Conservation (phyloP, 2,797 vertebrate species). For the Cyprinella venusta region DNA sequence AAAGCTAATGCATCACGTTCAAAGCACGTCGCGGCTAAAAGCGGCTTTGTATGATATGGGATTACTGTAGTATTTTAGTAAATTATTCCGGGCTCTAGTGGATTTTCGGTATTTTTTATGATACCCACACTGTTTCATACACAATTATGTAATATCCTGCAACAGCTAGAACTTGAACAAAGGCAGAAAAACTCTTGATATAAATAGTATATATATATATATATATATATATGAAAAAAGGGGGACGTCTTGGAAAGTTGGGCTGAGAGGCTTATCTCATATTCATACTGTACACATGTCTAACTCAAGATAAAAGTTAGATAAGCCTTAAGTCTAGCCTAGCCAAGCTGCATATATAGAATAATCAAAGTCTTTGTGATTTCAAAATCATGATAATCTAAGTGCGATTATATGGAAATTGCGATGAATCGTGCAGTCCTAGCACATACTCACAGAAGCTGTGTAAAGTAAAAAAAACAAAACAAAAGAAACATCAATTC, state of each 20-base stretch:
- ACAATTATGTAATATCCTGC: slow-evolving; percentile 41
- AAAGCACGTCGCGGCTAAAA: slow-evolving; percentile 27
- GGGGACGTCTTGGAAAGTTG: background rate
- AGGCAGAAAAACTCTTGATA: slow-evolving; percentile 3
- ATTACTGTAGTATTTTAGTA: slow-evolving; percentile 39
- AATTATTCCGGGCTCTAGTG: slow-evolving; percentile 31
- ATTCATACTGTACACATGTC: background rate
- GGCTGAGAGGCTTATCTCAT: background rate
- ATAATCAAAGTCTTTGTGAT: too few species aligned
- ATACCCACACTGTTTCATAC: slow-evolving; percentile 2
- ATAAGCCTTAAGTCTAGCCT: background rate
- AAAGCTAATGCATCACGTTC: slow-evolving; percentile 33
- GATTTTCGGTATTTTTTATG: slow-evolving; percentile 18
- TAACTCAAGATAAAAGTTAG: background rate
- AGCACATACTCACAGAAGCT: background rate
- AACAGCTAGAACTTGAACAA: background rate
- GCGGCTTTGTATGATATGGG: slow-evolving; percentile 46
- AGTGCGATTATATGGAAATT: too few species aligned
- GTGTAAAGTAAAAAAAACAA: background rate
- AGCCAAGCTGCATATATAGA: background rate
- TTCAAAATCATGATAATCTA: too few species aligned
- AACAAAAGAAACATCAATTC: background rate
- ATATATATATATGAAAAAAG: slow-evolving; percentile 7
- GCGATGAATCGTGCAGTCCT: too few species aligned
- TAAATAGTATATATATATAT: slow-evolving; percentile 4